These are phyloP conservation scores for Sarcophaga peregrina DNA, from an alignment of 1,140 invertebrate genomes.

Conservation along the genomic window DNA sequence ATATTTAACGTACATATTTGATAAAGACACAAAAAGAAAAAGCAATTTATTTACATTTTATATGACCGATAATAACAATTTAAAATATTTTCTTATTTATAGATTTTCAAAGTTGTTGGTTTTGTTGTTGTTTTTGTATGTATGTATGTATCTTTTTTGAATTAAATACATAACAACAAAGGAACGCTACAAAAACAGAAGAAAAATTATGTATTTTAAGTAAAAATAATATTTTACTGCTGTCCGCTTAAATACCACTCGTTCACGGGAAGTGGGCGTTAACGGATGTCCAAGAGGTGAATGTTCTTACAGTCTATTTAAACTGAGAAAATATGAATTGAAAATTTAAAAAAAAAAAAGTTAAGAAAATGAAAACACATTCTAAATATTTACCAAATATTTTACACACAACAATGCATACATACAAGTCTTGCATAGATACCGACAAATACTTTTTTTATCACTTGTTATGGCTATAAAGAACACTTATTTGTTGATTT, in stretches of 20 bases:
- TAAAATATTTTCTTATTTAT: conserved; percentile 1
- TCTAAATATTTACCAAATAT: not conserved
- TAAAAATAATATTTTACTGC: not conserved
- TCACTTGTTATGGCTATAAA: not conserved
- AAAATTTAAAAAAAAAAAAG: not conserved
- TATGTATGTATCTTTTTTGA: too few species aligned
- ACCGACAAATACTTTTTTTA: not conserved
- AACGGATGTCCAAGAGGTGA: conserved; percentile 3
- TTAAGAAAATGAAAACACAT: not conserved
- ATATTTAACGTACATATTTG: too few species aligned
- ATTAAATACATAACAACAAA: conserved; percentile 11
- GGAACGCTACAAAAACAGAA: not conserved
- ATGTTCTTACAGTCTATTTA: not conserved
- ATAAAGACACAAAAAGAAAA: not conserved
- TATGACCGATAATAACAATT: conserved; percentile 2
- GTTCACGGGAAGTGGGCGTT: not conserved
- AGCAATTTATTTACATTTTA: conserved; percentile 11
- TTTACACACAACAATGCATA: not conserved
- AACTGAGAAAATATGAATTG: not conserved
- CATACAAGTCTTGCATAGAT: not conserved
- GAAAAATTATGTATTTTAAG: not conserved
- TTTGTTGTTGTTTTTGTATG: not conserved
- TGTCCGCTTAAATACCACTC: not conserved
- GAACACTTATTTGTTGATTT: not conserved
- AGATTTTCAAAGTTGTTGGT: not conserved